Evolutionary conservation across 2,797 vertebrate genomes (phyloP).

Genomic region (Parotocinclus haroldoi): DNA sequence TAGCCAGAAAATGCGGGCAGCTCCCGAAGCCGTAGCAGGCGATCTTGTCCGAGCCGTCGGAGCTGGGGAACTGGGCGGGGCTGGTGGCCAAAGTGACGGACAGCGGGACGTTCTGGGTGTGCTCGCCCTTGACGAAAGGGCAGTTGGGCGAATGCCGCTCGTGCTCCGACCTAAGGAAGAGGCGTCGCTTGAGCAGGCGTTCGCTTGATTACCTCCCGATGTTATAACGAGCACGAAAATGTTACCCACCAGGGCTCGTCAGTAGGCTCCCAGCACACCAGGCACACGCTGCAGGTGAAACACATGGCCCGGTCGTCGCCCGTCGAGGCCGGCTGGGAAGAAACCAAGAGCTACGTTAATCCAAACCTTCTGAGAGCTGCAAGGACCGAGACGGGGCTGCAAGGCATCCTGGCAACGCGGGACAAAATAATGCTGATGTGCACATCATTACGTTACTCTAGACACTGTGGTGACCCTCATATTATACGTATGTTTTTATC

Average conservation of each 20-base stretch:
- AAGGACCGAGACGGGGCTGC: too few relatives aligned
- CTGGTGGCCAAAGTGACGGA: constrained; percentile 95
- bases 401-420: too few relatives aligned
- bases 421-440: too few relatives aligned
- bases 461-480: too few relatives aligned
- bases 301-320: constrained; percentile 99
- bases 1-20: constrained; percentile 94
- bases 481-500: too few relatives aligned
- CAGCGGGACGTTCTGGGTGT: constrained; percentile 97
- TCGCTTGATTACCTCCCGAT: too few relatives aligned
- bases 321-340: constrained; percentile 87
- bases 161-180: constrained; percentile 87
- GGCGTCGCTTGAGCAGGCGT: background rate
- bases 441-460: too few relatives aligned
- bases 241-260: constrained; percentile 91
- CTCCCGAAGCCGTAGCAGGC: constrained; percentile 95
- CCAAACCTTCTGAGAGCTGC: too few relatives aligned
- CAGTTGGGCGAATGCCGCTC: constrained; percentile 99
- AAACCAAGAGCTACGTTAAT: background rate
- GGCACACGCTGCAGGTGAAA: constrained; percentile 97
- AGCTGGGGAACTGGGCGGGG: constrained; percentile 92
- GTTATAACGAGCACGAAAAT: too few relatives aligned
- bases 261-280: constrained; percentile 98
- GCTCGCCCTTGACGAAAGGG: constrained; percentile 97
- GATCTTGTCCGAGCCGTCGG: constrained; percentile 90